These are phyloP conservation scores for Percina caprodes DNA, from an alignment of 2,113 vertebrate species.

Conservation along the genomic window DNA sequence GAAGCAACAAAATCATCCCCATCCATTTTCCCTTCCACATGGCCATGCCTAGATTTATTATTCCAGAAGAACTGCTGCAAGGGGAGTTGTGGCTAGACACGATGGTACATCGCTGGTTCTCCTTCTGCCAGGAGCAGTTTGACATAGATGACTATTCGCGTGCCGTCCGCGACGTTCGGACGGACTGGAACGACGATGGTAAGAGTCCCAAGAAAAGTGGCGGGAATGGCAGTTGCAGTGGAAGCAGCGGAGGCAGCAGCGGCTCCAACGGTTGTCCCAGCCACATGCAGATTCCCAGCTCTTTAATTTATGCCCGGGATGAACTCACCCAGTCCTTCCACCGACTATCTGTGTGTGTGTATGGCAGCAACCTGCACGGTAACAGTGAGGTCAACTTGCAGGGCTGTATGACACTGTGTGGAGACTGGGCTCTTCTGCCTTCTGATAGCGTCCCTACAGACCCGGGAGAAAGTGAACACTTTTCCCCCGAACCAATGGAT, in stretches of 20 bases:
- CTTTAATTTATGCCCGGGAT: conserved; percentile 93
- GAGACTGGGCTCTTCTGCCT: conserved; percentile 90
- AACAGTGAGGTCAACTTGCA: conserved; percentile 98
- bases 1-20: conserved; percentile 92
- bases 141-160: conserved; percentile 97
- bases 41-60: conserved; percentile 89
- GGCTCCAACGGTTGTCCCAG: conserved; percentile 83
- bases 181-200: conserved; percentile 94
- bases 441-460: conserved; percentile 89
- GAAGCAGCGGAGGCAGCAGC: conserved; percentile 59
- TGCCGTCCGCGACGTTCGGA: conserved; percentile 92
- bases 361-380: conserved; percentile 95
- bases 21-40: conserved; percentile 94
- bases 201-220: conserved; percentile 92
- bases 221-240: conserved; percentile 68
- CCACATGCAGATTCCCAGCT: conserved; percentile 91
- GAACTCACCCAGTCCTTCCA: conserved; percentile 98
- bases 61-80: conserved; percentile 92
- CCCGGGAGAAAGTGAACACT: conserved; percentile 88
- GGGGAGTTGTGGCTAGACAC: conserved; percentile 92
- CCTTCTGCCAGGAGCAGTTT: conserved; percentile 95
- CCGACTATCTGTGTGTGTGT: conserved; percentile 96
- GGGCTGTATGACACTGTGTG: conserved; percentile 91
- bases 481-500: conserved; percentile 89
- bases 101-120: conserved; percentile 94